Conservation (phyloP, 2,888 invertebrate genomes). For the Eupithecia vulgata region DNA sequence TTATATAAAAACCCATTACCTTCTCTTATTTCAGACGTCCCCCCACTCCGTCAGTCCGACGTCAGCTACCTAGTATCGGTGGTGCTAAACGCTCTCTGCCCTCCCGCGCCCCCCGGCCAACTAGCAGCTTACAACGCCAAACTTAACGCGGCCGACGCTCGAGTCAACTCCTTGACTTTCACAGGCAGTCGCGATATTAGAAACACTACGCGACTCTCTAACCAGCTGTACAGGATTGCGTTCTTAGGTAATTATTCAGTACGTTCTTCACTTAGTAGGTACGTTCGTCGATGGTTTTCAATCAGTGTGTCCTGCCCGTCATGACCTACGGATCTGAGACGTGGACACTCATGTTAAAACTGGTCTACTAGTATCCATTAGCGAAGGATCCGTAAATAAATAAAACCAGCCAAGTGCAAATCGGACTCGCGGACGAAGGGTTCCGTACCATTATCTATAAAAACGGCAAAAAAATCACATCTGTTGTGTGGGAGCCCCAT, state of each 20-base stretch:
- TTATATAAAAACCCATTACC: background rate
- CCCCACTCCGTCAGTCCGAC: conserved; percentile 94
- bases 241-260: conserved; percentile 85
- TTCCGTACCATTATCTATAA: too few species aligned
- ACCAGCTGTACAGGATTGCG: conserved; percentile 92
- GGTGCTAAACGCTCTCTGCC: conserved; percentile 92
- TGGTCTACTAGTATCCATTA: too few species aligned
- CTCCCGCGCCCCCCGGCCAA: conserved; percentile 86
- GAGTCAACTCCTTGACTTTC: conserved; percentile 92
- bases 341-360: too few species aligned
- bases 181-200: conserved; percentile 92
- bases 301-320: too few species aligned
- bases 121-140: conserved; percentile 90
- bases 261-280: too few species aligned
- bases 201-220: conserved; percentile 89
- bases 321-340: too few species aligned
- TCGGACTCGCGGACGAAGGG: too few species aligned
- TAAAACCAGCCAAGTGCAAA: too few species aligned
- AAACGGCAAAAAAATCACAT: too few species aligned
- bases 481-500: too few species aligned
- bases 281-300: too few species aligned
- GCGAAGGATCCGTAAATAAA: too few species aligned
- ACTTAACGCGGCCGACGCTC: conserved; percentile 86
- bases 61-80: conserved; percentile 95
- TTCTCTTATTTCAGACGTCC: conserved; percentile 88